A percentile compares a stretch with the other conserved stretches of the same genome.
Evolutionary conservation across 2,888 invertebrate species (phyloP).

Genomic region (Diogma glabrata): DNA sequence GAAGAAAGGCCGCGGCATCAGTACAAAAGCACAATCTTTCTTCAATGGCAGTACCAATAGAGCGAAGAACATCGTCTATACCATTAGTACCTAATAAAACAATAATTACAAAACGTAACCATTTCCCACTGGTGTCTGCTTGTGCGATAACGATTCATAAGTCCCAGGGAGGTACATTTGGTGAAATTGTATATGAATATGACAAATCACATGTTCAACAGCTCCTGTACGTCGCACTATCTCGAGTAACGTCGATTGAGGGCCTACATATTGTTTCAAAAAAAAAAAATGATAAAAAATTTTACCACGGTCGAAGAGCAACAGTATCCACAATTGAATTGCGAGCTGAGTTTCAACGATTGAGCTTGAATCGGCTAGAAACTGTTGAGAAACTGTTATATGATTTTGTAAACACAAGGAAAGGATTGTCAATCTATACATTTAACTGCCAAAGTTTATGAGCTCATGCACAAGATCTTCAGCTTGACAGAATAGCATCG

Average conservation of each 20-base stretch:
- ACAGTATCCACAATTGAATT: background rate
- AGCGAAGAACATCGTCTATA: constrained; percentile 17
- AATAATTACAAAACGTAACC: constrained; percentile 19
- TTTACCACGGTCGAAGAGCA: constrained; percentile 15
- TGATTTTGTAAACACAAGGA: too few relatives aligned
- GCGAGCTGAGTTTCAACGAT: too few relatives aligned
- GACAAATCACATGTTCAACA: too few relatives aligned
- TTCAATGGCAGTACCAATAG: constrained; percentile 14
- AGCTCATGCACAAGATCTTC: too few relatives aligned
- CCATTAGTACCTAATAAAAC: constrained; percentile 16
- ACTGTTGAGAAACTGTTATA: too few relatives aligned
- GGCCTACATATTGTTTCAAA: too few relatives aligned
- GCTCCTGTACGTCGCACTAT: too few relatives aligned
- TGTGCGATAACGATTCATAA: background rate
- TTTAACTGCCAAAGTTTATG: too few relatives aligned
- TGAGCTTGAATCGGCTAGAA: too few relatives aligned
- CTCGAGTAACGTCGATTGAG: too few relatives aligned
- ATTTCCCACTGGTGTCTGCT: constrained; percentile 18
- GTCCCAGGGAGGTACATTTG: background rate
- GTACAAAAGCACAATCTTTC: constrained; percentile 13
- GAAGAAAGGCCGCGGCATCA: background rate
- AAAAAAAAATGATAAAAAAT: constrained; percentile 15
- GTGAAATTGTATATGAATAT: too few relatives aligned
- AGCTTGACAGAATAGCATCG: background rate
- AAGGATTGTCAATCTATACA: too few relatives aligned